Conservation (phyloP, 1,140 invertebrate genomes). For the Amyelois transitella region DNA sequence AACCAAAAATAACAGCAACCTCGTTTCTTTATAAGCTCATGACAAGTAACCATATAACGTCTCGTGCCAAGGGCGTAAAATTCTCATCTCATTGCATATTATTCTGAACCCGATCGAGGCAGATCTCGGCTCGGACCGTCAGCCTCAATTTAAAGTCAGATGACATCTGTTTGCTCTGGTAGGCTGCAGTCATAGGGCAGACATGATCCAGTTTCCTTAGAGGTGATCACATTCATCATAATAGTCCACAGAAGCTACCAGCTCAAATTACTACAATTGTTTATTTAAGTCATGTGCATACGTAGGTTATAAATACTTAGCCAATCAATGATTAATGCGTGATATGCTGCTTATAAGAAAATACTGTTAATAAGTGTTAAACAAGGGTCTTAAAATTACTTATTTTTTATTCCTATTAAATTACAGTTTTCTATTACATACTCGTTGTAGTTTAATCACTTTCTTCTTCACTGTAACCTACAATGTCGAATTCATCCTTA, state of each 20-base stretch:
- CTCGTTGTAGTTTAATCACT: neutral
- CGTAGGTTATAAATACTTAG: no score
- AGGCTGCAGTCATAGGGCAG: neutral
- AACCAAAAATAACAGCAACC: constrained; percentile 43
- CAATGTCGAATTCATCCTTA: neutral
- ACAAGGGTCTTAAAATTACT: no score
- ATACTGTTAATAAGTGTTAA: no score
- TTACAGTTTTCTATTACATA: no score
- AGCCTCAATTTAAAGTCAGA: constrained; percentile 1
- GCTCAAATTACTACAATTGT: no score
- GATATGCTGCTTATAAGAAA: no score
- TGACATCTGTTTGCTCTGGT: neutral
- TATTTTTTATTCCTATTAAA: no score
- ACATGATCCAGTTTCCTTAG: neutral
- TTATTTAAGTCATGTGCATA: no score
- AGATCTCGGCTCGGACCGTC: neutral
- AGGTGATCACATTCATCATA: no score
- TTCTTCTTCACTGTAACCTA: neutral
- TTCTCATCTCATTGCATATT: constrained; percentile 23
- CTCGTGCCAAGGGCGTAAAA: constrained; percentile 37
- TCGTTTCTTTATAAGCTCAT: constrained; percentile 47
- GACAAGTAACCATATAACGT: constrained; percentile 36
- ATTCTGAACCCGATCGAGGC: neutral
- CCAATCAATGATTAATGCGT: no score
- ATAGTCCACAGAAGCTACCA: no score